Conservation (phyloP, 2,888 invertebrate genomes). For the Microctonus aethiopoides region DNA sequence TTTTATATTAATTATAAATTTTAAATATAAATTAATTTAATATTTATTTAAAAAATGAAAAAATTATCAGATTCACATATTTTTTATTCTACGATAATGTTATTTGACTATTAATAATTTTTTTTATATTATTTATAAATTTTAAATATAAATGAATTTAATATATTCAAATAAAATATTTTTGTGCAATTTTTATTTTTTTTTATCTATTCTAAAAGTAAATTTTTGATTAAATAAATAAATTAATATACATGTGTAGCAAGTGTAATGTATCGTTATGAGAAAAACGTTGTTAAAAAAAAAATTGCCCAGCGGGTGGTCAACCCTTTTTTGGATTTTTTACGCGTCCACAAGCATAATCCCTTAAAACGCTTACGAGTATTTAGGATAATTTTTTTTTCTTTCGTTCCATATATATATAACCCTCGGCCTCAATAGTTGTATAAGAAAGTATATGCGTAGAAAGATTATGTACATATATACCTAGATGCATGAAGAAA, state of each 20-base stretch:
- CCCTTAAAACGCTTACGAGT: constrained; percentile 66
- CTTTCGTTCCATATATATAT: neutral
- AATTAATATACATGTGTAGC: neutral
- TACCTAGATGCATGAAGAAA: neutral
- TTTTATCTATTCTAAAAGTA: neutral
- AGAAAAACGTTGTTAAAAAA: neutral
- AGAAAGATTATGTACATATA: neutral
- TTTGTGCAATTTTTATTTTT: too few species aligned
- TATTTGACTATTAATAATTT: too few species aligned
- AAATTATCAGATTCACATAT: too few species aligned
- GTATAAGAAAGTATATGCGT: neutral
- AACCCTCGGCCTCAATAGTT: neutral
- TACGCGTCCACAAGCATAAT: constrained; percentile 65
- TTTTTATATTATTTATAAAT: neutral
- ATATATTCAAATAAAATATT: too few species aligned
- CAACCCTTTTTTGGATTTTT: constrained; percentile 64
- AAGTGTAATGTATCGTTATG: neutral
- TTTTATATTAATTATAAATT: too few species aligned
- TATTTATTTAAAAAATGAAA: too few species aligned
- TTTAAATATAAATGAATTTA: too few species aligned
- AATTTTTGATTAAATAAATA: neutral
- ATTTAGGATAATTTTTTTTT: constrained; percentile 61
- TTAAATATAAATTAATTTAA: too few species aligned
- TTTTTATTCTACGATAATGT: too few species aligned
- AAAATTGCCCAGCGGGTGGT: constrained; percentile 64